phyloP scores from a whole-genome alignment of 2,888 invertebrate genomes.

The Netelia virgata region DNA sequence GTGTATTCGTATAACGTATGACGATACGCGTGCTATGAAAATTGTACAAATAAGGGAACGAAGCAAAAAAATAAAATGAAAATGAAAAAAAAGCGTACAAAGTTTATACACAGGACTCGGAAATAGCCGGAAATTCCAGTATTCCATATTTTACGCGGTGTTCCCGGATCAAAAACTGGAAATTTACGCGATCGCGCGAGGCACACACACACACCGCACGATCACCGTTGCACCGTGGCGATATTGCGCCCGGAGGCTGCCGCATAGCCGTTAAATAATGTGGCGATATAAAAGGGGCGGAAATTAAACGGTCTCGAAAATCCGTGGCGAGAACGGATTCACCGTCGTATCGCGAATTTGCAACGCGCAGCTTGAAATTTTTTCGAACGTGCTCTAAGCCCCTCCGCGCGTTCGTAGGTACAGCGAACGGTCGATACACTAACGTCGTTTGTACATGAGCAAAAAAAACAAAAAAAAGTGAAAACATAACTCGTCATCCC shows the following conservation, averaged over 20 bases:
- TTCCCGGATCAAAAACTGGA: conserved; percentile 39
- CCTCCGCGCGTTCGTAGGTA: conserved; percentile 12
- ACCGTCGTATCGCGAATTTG: conserved; percentile 68
- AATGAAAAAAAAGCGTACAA: not conserved
- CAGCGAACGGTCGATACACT: conserved; percentile 56
- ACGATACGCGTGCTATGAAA: no score
- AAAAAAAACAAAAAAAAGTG: conserved; percentile 9
- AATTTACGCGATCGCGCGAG: conserved; percentile 48
- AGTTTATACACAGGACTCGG: not conserved
- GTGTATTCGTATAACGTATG: no score
- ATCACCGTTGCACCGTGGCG: conserved; percentile 14
- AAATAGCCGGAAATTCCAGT: not conserved
- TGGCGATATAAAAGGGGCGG: conserved; percentile 68
- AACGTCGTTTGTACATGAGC: not conserved
- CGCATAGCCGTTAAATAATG: conserved; percentile 69
- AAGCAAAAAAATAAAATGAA: conserved; percentile 1
- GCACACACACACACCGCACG: not conserved
- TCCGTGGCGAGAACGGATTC: conserved; percentile 64
- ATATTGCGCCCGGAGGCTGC: conserved; percentile 50
- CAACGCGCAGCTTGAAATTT: conserved; percentile 58
- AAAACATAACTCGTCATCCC: conserved; percentile 7
- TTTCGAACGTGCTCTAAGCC: conserved; percentile 30
- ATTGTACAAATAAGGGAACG: no score
- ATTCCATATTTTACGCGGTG: conserved; percentile 33
- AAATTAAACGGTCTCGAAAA: conserved; percentile 70